These are phyloP conservation scores for Brevimyrus niger DNA, from an alignment of 2,113 vertebrate genomes.

Conservation along the genomic window DNA sequence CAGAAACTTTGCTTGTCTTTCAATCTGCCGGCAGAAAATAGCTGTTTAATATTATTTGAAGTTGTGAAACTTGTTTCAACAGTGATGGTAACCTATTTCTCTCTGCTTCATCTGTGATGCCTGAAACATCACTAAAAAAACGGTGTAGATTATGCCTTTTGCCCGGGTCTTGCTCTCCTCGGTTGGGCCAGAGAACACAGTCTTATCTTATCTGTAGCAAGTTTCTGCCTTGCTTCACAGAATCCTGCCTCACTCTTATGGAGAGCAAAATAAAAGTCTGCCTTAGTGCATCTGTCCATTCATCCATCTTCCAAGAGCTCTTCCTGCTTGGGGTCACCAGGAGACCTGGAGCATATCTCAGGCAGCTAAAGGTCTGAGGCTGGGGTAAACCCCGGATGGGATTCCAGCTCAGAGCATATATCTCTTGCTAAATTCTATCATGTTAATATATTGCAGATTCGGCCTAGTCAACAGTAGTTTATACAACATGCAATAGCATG, in stretches of 20 bases:
- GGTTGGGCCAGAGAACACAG: neutral
- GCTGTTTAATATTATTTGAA: neutral
- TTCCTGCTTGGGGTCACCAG: neutral
- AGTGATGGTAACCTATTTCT: neutral
- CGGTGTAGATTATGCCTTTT: neutral
- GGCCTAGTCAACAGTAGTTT: neutral
- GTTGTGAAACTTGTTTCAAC: neutral
- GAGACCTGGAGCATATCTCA: neutral
- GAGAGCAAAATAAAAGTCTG: neutral
- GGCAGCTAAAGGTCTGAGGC: neutral
- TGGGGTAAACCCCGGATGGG: neutral
- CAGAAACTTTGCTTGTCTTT: neutral
- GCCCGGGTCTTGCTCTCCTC: neutral
- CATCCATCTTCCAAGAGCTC: neutral
- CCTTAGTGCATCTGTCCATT: neutral
- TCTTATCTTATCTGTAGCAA: slow-evolving; percentile 9
- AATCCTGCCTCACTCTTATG: neutral
- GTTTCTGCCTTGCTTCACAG: slow-evolving; percentile 3
- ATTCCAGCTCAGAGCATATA: neutral
- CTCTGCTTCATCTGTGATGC: neutral
- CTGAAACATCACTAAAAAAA: neutral
- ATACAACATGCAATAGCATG: neutral
- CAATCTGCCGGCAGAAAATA: neutral
- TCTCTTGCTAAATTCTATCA: neutral
- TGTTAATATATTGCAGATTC: neutral